These are phyloP conservation scores for Neodiprion virginianus DNA, from an alignment of 1,140 invertebrate genomes.

Conservation along the genomic window DNA sequence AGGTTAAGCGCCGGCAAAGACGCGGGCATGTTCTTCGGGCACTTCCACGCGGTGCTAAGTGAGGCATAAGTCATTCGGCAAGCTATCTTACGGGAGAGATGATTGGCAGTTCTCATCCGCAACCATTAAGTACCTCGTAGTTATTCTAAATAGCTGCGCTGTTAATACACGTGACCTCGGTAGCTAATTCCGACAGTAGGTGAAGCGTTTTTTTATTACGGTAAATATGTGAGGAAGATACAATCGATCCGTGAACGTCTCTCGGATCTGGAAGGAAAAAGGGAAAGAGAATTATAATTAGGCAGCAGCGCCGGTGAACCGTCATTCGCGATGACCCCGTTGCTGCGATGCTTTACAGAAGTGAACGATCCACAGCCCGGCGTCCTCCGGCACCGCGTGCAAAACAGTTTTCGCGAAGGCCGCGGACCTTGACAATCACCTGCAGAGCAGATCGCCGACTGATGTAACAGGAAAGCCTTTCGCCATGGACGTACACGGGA, in stretches of 20 bases:
- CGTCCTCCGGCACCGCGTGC: not conserved
- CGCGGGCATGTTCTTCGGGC: too few relatives aligned
- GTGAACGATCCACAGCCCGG: not conserved
- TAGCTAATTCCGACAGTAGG: too few relatives aligned
- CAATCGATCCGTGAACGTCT: not conserved
- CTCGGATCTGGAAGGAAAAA: not conserved
- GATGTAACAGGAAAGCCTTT: not conserved
- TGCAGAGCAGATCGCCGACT: not conserved
- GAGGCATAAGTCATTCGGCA: not conserved
- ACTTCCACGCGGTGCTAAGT: not conserved
- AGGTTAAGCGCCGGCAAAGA: too few relatives aligned
- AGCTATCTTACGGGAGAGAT: not conserved
- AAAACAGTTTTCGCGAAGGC: not conserved
- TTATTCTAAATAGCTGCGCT: too few relatives aligned
- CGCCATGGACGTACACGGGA: not conserved
- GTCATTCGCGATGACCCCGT: conserved; percentile 36
- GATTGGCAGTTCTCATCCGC: too few relatives aligned
- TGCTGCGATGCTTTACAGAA: not conserved
- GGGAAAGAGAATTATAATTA: conserved; percentile 9
- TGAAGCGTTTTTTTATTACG: not conserved
- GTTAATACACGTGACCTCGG: too few relatives aligned
- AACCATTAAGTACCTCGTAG: too few relatives aligned
- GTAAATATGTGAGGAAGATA: conserved; percentile 11
- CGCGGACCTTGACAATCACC: not conserved
- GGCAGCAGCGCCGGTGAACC: conserved; percentile 21